phyloP scores from a whole-genome alignment of 2,888 invertebrate species.

The Agrotis exclamationis region DNA sequence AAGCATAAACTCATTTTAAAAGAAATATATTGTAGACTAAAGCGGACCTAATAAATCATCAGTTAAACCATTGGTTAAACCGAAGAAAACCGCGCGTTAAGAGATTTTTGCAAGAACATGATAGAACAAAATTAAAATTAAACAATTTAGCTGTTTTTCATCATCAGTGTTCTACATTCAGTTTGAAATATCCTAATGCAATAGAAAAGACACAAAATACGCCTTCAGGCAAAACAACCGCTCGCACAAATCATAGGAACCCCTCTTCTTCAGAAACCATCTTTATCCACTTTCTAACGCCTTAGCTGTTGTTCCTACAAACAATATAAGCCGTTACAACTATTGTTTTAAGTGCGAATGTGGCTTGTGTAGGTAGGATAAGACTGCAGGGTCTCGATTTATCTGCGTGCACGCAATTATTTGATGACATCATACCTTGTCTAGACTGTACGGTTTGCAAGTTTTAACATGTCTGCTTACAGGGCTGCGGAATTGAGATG shows the following conservation, averaged over 20 bases:
- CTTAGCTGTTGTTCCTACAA: conserved; percentile 18
- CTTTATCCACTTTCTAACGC: conserved; percentile 64
- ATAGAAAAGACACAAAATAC: conserved; percentile 9
- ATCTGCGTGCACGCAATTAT: conserved; percentile 53
- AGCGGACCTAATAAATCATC: no score
- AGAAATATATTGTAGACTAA: not conserved
- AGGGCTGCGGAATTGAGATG: not conserved
- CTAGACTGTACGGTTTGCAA: conserved; percentile 52
- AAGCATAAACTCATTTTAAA: not conserved
- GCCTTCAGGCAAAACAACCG: conserved; percentile 16
- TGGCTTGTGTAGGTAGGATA: conserved; percentile 25
- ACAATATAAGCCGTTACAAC: conserved; percentile 20
- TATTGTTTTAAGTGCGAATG: conserved; percentile 49
- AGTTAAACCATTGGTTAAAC: no score
- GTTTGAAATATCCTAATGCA: conserved; percentile 1
- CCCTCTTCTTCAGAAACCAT: conserved; percentile 47
- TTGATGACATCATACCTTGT: conserved; percentile 61
- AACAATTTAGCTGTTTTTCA: not conserved
- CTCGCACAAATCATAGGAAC: conserved; percentile 21
- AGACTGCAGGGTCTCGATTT: conserved; percentile 39
- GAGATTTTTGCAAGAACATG: not conserved
- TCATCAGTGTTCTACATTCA: not conserved
- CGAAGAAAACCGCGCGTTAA: not conserved
- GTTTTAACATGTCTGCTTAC: conserved; percentile 36
- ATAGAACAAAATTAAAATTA: no score